A percentile compares a stretch with the other conserved stretches of the same genome.
These are phyloP conservation scores for Edolisoma coerulescens DNA, from an alignment of 2,113 vertebrate genomes.

Conservation along the genomic window DNA sequence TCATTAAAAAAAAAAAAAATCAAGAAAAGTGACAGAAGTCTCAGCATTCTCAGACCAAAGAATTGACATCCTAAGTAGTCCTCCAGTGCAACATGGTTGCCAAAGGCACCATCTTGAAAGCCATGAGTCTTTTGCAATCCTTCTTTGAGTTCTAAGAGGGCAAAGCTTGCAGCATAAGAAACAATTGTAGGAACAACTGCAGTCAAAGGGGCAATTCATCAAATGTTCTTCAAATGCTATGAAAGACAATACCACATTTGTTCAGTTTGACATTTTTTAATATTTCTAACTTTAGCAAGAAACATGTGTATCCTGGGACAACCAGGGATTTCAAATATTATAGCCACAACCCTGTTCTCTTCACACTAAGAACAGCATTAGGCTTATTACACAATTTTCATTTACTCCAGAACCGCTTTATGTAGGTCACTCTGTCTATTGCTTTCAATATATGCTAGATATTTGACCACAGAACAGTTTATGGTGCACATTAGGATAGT, in stretches of 20 bases:
- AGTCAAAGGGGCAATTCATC: neutral
- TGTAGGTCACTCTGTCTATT: neutral
- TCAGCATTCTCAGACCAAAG: neutral
- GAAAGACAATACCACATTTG: neutral
- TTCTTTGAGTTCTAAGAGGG: neutral
- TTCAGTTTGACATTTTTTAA: neutral
- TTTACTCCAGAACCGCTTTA: neutral
- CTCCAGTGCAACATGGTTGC: neutral
- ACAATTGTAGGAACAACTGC: neutral
- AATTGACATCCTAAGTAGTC: neutral
- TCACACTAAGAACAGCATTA: neutral
- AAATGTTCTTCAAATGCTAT: neutral
- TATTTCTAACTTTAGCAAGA: neutral
- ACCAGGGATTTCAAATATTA: neutral
- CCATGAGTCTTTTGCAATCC: neutral
- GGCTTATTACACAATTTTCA: fast-evolving
- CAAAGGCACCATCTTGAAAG: neutral
- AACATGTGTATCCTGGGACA: neutral
- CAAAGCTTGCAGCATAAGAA: neutral
- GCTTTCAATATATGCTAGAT: neutral
- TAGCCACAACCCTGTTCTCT: neutral
- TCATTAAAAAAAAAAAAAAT: neutral
- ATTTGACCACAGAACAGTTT: neutral
- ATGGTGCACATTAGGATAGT: neutral
- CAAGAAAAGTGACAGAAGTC: neutral